Evolutionary conservation across 2,888 invertebrate genomes (phyloP).

Genomic region (Orthosia incerta): DNA sequence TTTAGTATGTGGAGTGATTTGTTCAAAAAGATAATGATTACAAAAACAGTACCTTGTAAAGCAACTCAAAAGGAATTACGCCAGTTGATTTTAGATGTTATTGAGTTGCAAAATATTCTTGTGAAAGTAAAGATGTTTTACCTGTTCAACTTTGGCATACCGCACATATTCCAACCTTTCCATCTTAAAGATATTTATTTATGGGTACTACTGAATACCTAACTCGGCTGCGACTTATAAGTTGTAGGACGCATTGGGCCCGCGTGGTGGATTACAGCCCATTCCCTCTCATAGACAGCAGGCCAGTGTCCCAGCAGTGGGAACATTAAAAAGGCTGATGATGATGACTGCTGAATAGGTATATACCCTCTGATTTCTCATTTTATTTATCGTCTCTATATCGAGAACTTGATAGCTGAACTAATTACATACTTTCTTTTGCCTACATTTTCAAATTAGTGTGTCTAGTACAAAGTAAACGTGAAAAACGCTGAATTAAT

Average conservation of each 20-base stretch:
- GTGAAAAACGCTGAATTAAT: constrained; percentile 50
- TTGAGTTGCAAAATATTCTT: constrained; percentile 3
- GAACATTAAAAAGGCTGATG: too few species aligned
- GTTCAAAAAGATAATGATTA: background rate
- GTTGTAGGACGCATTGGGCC: too few species aligned
- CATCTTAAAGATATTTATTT: constrained; percentile 15
- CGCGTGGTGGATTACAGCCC: too few species aligned
- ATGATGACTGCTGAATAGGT: background rate
- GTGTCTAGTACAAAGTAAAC: constrained; percentile 46
- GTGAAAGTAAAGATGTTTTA: background rate
- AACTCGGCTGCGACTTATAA: too few species aligned
- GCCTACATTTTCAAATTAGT: constrained; percentile 46
- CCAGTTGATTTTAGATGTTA: background rate
- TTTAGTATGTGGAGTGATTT: too few species aligned
- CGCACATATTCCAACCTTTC: constrained; percentile 21
- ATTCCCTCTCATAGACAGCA: too few species aligned
- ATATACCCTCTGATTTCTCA: background rate
- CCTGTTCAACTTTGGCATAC: constrained; percentile 16
- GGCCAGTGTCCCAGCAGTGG: too few species aligned
- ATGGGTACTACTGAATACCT: background rate
- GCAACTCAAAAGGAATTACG: background rate
- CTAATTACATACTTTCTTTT: constrained; percentile 48
- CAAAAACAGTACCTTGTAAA: background rate
- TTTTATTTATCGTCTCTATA: constrained; percentile 40
- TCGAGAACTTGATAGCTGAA: constrained; percentile 18